Evolutionary conservation across 1,140 invertebrate species (phyloP).

Genomic region (Atta texana): DNA sequence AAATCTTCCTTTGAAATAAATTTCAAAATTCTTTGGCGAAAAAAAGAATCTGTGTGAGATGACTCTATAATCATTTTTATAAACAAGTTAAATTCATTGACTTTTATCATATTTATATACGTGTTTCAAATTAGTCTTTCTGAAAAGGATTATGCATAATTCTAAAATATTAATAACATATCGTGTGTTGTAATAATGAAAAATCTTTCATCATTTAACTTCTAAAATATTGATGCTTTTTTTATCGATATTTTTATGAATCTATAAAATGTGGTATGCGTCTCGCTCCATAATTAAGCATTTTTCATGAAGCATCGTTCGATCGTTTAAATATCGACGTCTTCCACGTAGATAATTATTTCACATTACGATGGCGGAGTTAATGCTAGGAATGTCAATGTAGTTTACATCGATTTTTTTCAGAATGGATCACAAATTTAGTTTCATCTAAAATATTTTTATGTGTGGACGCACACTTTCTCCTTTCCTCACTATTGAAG

Average conservation of each 20-base stretch:
- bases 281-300: background rate
- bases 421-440: background rate
- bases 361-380: background rate
- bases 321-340: background rate
- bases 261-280: background rate
- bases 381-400: background rate
- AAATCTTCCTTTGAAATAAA: background rate
- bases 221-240: background rate
- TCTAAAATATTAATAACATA: background rate
- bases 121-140: background rate
- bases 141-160: background rate
- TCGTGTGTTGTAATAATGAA: background rate
- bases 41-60: background rate
- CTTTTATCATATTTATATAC: background rate
- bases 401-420: background rate
- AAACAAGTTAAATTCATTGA: background rate
- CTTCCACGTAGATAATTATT: background rate
- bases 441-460: background rate
- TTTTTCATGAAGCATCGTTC: background rate
- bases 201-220: background rate
- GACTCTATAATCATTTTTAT: background rate
- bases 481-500: background rate
- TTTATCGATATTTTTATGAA: background rate
- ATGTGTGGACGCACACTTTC: background rate
- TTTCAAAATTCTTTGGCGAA: background rate